phyloP scores from a whole-genome alignment of 1,140 invertebrate genomes.

The Microplitis mediator region DNA sequence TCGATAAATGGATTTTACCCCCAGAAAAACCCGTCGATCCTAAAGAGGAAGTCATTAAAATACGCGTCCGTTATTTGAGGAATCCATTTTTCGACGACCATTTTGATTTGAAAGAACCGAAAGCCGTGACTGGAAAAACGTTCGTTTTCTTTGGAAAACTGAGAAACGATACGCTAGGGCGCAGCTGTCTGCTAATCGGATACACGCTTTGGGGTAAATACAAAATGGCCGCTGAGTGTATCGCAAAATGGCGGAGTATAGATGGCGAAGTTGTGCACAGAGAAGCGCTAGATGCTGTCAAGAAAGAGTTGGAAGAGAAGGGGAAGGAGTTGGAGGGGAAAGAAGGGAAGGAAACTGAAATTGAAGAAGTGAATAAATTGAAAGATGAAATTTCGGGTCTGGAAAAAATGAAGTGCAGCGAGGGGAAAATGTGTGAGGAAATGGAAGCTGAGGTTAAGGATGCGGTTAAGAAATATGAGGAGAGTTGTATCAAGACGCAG shows the following conservation, averaged over 20 bases:
- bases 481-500: too few species aligned
- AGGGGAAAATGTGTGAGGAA: too few species aligned
- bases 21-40: conserved; percentile 53
- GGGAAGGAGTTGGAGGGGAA: conserved; percentile 37
- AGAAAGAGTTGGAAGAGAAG: conserved; percentile 43
- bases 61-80: conserved; percentile 78
- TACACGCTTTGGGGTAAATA: conserved; percentile 73
- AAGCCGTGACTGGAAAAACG: conserved; percentile 79
- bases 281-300: conserved; percentile 56
- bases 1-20: conserved; percentile 62
- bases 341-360: background rate
- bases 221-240: conserved; percentile 61
- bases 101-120: conserved; percentile 77
- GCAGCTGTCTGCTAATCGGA: conserved; percentile 74
- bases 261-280: conserved; percentile 52
- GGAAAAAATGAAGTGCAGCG: too few species aligned
- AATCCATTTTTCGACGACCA: conserved; percentile 87
- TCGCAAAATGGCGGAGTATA: conserved; percentile 48
- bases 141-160: conserved; percentile 68
- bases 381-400: conserved; percentile 39
- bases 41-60: conserved; percentile 71
- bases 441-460: too few species aligned
- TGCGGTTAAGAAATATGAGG: too few species aligned
- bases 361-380: conserved; percentile 42
- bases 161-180: conserved; percentile 63